Evolutionary conservation across 2,888 invertebrate species (phyloP), one percentile per base, ranked within the genome.

Genomic region (Zhengitettix transpicula): DNA sequence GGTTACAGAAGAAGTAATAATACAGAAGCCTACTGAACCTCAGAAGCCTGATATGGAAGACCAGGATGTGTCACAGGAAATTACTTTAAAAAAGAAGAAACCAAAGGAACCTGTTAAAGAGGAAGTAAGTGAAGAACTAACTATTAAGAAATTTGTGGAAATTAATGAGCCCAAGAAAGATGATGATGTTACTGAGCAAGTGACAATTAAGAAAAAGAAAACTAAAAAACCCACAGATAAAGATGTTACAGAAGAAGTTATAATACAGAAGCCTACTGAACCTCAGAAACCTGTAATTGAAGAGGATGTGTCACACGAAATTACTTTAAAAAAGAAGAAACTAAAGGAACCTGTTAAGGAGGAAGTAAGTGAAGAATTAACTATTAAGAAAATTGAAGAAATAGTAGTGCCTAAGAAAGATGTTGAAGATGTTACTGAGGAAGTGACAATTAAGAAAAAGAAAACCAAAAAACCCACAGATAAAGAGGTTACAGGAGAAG

Each of bases 41-140:
- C 55, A 61, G 42, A 62, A 85, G 75, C 76, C 72, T 8, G 57
- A 60, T 44, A 57, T 60, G n/a, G 65, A 66, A 63, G 64, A 61
- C 58, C 70, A 71, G 44, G 80, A 83, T 68, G 77, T 78, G 62
- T 78, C 80, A 54, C 80, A 83, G 70, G 82, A 83, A 70, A 77
- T 87, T 28, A 89, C 84, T 0, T 78, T 89, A 16, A 86, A 86
- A 69, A 87, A 85, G 71, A 73, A 87, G 16, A 84, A 84, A 66
- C 80, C 83, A 8, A 59, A 56, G 47, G 62, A 54, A 14, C 15
- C 62, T 41, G 44, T 58, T 28, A 16, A 69, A 66, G 67, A 66
- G 55, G 66, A 65, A 60, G 61, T 66, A 56, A 42, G 62, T 52
- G 66, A 67, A 62, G 64, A 65, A 59, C 57, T 64, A 15, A 63